These are phyloP conservation scores for Agonum fuliginosum DNA, from an alignment of 2,888 invertebrate genomes.

Conservation along the genomic window DNA sequence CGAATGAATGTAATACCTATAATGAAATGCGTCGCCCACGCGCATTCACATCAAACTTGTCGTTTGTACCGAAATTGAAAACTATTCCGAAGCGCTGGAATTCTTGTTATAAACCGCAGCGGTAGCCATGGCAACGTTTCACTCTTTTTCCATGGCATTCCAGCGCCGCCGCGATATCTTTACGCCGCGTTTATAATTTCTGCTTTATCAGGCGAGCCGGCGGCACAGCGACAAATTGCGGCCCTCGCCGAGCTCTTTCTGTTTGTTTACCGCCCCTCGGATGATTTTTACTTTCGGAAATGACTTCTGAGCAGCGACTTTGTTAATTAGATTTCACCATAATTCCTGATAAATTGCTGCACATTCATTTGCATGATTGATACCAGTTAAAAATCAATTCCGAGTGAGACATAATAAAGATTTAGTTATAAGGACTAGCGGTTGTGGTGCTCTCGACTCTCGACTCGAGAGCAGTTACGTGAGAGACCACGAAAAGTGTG, in stretches of 20 bases:
- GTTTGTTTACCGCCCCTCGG: slow-evolving; percentile 23
- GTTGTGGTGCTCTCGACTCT: slow-evolving; percentile 8
- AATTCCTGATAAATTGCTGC: background rate
- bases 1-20: background rate
- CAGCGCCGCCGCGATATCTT: slow-evolving; percentile 26
- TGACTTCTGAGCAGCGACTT: slow-evolving; percentile 10
- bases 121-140: slow-evolving; percentile 53
- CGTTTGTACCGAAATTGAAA: slow-evolving; percentile 57
- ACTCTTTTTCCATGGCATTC: slow-evolving; percentile 44
- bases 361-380: slow-evolving; percentile 3
- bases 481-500: slow-evolving; percentile 13
- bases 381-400: background rate
- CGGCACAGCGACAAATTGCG: slow-evolving; percentile 40
- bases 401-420: too few relatives aligned
- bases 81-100: slow-evolving; percentile 48
- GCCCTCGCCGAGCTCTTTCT: slow-evolving; percentile 4
- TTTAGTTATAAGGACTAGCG: too few relatives aligned
- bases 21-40: slow-evolving; percentile 40
- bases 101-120: slow-evolving; percentile 56
- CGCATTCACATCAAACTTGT: slow-evolving; percentile 55
- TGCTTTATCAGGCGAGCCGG: slow-evolving; percentile 37
- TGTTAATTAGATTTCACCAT: slow-evolving; percentile 25
- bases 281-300: slow-evolving; percentile 32
- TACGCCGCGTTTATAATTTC: slow-evolving; percentile 43
- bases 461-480: background rate